Evolutionary conservation across 2,113 vertebrate species (phyloP).

Genomic region (Pluvialis apricaria): DNA sequence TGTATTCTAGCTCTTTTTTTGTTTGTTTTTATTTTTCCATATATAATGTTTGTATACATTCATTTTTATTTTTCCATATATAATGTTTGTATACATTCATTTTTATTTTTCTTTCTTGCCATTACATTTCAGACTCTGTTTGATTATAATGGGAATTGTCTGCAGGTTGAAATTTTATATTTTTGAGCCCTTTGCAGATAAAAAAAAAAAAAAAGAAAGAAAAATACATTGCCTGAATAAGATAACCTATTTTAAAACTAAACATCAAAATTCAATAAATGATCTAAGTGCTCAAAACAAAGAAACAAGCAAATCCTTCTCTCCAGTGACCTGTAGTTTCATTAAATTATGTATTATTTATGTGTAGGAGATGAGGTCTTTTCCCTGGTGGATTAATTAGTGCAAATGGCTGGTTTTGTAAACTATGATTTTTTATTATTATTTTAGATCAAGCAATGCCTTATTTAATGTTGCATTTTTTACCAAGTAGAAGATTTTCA

Average conservation of each 20-base stretch:
- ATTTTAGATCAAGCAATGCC: neutral
- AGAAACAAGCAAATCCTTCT: neutral
- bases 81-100: neutral
- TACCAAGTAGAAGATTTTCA: neutral
- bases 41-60: neutral
- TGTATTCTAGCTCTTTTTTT: neutral
- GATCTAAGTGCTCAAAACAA: neutral
- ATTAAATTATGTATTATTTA: conserved; percentile 49
- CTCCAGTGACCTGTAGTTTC: neutral
- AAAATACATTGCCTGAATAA: neutral
- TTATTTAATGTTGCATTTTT: neutral
- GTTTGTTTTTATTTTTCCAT: neutral
- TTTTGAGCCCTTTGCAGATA: neutral
- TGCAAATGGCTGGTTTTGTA: conserved; percentile 10
- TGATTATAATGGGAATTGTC: neutral
- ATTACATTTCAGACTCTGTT: neutral
- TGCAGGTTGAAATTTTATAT: neutral
- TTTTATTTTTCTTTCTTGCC: neutral
- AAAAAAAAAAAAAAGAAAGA: neutral
- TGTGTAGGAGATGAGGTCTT: neutral
- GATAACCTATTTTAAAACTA: neutral
- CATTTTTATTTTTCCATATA: neutral
- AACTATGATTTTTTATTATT: neutral
- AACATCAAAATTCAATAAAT: conserved; percentile 1
- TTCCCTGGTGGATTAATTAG: conserved; percentile 50